These are phyloP conservation scores for Halichoerus grypus DNA, from an alignment of 2,113 vertebrate genomes.

Conservation along the genomic window DNA sequence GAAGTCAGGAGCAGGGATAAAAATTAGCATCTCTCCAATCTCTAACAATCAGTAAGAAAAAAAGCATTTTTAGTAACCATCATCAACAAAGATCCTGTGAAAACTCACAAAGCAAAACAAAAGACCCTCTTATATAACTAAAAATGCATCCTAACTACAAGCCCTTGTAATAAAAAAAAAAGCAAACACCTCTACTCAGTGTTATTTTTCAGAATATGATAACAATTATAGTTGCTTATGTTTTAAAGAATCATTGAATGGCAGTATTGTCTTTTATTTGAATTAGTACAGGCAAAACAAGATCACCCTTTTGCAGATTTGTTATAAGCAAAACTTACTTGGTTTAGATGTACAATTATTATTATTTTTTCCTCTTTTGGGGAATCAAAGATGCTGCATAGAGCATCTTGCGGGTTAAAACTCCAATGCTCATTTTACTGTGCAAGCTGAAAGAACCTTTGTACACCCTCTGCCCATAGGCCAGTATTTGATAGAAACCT, in stretches of 20 bases:
- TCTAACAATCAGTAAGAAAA: neutral
- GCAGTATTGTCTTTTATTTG: neutral
- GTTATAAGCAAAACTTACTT: slow-evolving; percentile 10
- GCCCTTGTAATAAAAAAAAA: neutral
- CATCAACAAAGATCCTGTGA: neutral
- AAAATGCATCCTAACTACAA: neutral
- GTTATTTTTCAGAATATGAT: slow-evolving; percentile 16
- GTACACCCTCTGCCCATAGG: slow-evolving; percentile 44
- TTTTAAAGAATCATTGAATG: neutral
- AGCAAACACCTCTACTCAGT: neutral
- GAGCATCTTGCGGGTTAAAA: slow-evolving; percentile 46
- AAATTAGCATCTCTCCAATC: neutral
- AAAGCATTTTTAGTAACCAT: neutral
- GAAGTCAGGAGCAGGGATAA: neutral
- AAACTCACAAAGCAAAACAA: slow-evolving; percentile 9
- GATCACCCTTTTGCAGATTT: neutral
- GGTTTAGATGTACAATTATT: slow-evolving; percentile 26
- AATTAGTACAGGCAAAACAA: neutral
- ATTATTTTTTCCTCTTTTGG: neutral
- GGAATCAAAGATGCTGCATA: slow-evolving; percentile 13
- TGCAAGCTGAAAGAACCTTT: slow-evolving; percentile 46
- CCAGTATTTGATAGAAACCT: slow-evolving; percentile 66
- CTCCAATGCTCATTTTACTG: slow-evolving; percentile 33
- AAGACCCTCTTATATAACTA: neutral
- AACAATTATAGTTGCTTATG: neutral